A percentile compares a stretch with the other conserved stretches of the same genome.
Conservation (phyloP, 1,140 invertebrate genomes). For the Aphaenogaster ashmeadi region DNA sequence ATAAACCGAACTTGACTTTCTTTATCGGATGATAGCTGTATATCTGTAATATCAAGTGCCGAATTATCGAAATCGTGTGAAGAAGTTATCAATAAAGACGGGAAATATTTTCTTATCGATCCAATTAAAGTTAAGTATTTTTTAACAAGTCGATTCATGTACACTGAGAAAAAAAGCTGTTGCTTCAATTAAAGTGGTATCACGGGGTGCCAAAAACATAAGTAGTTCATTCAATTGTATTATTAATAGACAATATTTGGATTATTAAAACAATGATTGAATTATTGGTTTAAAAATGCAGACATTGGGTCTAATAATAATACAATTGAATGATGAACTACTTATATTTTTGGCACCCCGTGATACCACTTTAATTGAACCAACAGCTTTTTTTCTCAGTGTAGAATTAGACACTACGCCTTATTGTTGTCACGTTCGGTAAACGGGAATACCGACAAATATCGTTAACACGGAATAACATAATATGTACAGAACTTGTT, state of each 20-base stretch:
- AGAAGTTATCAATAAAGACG: neutral
- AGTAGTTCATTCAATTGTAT: too few relatives aligned
- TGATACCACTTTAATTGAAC: too few relatives aligned
- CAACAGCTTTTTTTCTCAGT: too few relatives aligned
- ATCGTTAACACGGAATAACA: slow-evolving; percentile 4
- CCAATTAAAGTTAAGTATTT: neutral
- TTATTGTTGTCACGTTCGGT: slow-evolving; percentile 3
- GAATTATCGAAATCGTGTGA: neutral
- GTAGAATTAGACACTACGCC: neutral
- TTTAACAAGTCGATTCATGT: neutral
- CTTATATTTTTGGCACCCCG: too few relatives aligned
- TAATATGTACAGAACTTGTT: slow-evolving; percentile 18
- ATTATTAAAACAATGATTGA: too few relatives aligned
- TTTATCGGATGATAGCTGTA: neutral
- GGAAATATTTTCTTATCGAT: neutral
- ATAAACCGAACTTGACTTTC: neutral
- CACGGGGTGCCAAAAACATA: too few relatives aligned
- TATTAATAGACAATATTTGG: too few relatives aligned
- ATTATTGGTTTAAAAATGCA: too few relatives aligned
- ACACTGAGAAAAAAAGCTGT: too few relatives aligned
- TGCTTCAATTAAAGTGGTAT: too few relatives aligned
- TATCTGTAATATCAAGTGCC: neutral
- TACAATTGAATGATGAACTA: too few relatives aligned
- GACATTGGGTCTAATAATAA: too few relatives aligned
- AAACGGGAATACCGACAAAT: slow-evolving; percentile 1